Percentiles rank a stretch among this genome's conserved stretches.
phyloP scores from a whole-genome alignment of 2,888 invertebrate genomes.

The Ophioninae sp. region DNA sequence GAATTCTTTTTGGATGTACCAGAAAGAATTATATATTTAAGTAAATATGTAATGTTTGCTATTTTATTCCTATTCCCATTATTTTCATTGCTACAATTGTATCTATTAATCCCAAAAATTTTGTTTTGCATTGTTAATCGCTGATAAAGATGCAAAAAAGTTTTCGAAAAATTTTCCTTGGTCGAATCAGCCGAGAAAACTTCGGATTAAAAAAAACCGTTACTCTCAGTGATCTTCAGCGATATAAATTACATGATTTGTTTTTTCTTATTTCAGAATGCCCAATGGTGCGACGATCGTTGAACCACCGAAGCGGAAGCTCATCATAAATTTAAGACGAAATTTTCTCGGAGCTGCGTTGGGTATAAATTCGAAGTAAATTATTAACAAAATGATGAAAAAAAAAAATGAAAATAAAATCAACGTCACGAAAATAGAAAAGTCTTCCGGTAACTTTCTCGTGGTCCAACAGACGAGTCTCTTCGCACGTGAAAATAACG shows the following conservation, averaged over 20 bases:
- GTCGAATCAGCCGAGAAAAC: neutral
- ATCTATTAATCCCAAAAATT: neutral
- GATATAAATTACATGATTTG: neutral
- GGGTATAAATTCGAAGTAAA: neutral
- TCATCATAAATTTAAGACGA: neutral
- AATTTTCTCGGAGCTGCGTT: neutral
- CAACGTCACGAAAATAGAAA: neutral
- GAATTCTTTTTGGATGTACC: too few species aligned
- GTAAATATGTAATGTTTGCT: neutral
- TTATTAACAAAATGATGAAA: neutral
- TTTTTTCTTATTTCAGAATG: neutral
- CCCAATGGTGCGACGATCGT: neutral
- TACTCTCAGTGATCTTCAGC: neutral
- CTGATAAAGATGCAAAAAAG: neutral
- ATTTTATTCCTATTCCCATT: neutral
- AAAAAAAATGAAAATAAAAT: neutral
- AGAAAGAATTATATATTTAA: too few species aligned
- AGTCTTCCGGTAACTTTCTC: constrained; percentile 6
- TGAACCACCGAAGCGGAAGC: neutral
- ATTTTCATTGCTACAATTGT: neutral
- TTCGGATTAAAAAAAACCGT: neutral
- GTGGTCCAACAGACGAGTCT: constrained; percentile 26
- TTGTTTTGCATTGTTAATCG: neutral
- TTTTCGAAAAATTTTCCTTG: neutral
- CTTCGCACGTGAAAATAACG: constrained; percentile 35